phyloP scores from a whole-genome alignment of 2,113 vertebrate species.

The Procavia capensis region DNA sequence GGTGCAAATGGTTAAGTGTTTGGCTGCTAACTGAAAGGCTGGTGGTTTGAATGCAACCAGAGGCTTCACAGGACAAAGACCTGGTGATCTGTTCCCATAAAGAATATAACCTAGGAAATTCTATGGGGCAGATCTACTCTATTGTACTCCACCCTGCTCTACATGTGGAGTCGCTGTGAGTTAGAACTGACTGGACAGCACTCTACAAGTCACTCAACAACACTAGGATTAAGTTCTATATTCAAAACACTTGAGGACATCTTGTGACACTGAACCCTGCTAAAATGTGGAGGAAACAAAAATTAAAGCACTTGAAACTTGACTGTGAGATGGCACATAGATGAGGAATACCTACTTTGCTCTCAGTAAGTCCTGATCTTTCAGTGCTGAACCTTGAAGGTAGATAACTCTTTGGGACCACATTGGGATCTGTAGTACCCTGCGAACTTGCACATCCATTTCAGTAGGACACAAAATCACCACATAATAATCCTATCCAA shows the following conservation, averaged over 20 bases:
- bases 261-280: not conserved
- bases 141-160: no score
- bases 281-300: not conserved
- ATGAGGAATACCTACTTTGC: slow-evolving; percentile 88
- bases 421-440: slow-evolving; percentile 92
- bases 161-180: not conserved
- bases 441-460: slow-evolving; percentile 91
- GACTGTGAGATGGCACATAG: not conserved
- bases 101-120: no score
- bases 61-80: not conserved
- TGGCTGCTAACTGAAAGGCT: no score
- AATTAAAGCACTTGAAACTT: not conserved
- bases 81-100: not conserved
- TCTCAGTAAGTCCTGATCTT: slow-evolving; percentile 92
- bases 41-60: not conserved
- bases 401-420: slow-evolving; percentile 94
- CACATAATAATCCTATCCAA: slow-evolving; percentile 91
- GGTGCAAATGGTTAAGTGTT: no score
- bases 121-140: not conserved
- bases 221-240: not conserved
- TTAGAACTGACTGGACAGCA: not conserved
- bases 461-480: slow-evolving; percentile 93
- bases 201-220: no score
- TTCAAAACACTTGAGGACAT: not conserved
- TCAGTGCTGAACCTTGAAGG: slow-evolving; percentile 92